Percentiles rank a stretch among this genome's conserved stretches.
Evolutionary conservation across 2,797 vertebrate genomes (phyloP).

Genomic region (Luscinia megarhynchos): DNA sequence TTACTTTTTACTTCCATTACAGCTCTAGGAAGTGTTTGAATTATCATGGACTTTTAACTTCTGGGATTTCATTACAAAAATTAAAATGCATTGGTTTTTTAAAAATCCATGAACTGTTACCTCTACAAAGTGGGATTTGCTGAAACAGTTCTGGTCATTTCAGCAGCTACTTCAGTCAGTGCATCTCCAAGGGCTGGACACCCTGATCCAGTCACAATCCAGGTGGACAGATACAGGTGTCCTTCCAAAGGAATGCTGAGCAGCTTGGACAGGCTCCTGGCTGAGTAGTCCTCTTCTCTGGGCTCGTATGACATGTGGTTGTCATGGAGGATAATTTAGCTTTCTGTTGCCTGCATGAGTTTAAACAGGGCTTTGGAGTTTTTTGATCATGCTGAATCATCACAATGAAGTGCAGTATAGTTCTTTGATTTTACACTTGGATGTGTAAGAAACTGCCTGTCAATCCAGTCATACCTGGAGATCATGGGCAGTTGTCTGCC

Average conservation of each 20-base stretch:
- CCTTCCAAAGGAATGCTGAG: neutral
- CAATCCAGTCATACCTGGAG: neutral
- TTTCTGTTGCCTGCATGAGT: neutral
- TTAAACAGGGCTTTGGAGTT: neutral
- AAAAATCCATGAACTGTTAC: neutral
- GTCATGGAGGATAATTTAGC: fast-evolving
- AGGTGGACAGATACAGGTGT: neutral
- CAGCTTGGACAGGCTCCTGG: neutral
- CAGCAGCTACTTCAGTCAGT: neutral
- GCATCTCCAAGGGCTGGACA: neutral
- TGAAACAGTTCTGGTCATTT: neutral
- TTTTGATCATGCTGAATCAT: neutral
- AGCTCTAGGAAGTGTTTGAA: neutral
- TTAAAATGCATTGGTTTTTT: neutral
- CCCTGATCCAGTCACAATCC: fast-evolving
- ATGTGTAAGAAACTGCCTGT: neutral
- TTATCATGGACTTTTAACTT: neutral
- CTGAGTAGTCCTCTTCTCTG: neutral
- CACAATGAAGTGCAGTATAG: neutral
- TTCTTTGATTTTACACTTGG: neutral
- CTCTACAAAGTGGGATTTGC: neutral
- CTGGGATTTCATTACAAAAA: neutral
- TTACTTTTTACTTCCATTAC: neutral
- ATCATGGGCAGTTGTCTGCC: neutral
- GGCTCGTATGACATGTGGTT: neutral